phyloP scores from a whole-genome alignment of 1,140 invertebrate species.

The Trigoniulus corallinus region DNA sequence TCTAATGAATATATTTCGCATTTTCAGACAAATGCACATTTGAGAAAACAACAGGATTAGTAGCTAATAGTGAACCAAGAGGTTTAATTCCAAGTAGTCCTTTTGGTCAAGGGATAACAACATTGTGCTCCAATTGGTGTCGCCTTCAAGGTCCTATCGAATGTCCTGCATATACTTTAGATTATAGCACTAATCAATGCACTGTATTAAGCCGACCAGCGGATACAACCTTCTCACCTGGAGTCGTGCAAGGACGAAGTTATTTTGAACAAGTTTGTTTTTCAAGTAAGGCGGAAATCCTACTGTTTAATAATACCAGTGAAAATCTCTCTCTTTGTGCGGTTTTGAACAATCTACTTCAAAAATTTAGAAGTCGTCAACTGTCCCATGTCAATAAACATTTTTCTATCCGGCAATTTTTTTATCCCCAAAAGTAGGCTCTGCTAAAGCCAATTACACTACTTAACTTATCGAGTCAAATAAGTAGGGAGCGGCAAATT shows the following conservation, averaged over 20 bases:
- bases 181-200: not conserved
- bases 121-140: not conserved
- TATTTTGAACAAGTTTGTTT: not conserved
- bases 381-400: too few relatives aligned
- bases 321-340: too few relatives aligned
- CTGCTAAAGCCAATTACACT: too few relatives aligned
- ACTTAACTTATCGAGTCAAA: too few relatives aligned
- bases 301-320: too few relatives aligned
- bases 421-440: too few relatives aligned
- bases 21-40: not conserved
- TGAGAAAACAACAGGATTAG: not conserved
- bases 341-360: too few relatives aligned
- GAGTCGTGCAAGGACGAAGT: not conserved
- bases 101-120: not conserved
- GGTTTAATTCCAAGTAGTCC: not conserved
- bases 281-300: too few relatives aligned
- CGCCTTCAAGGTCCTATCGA: not conserved
- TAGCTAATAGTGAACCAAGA: not conserved
- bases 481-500: too few relatives aligned
- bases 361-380: too few relatives aligned
- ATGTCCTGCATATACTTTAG: not conserved
- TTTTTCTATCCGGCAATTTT: too few relatives aligned
- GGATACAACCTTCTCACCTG: not conserved
- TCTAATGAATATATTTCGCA: too few relatives aligned
- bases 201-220: not conserved